A percentile compares a stretch with the other conserved stretches of the same genome.
These are phyloP conservation scores for Tupaia chinensis DNA, from an alignment of 2,113 vertebrate genomes.

Conservation along the genomic window DNA sequence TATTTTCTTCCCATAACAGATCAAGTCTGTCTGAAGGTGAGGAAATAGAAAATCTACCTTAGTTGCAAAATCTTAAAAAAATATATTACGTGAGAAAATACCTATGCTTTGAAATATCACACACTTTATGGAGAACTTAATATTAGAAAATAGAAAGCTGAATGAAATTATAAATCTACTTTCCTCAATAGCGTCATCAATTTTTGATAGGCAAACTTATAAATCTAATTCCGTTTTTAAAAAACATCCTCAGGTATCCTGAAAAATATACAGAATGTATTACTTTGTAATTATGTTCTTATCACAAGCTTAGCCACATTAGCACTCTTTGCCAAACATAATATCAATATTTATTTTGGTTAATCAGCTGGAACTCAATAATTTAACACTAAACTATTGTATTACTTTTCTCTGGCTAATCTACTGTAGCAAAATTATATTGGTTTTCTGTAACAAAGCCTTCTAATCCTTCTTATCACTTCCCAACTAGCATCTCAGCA, in stretches of 20 bases:
- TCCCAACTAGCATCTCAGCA: not conserved
- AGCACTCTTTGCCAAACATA: not conserved
- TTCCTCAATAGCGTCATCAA: not conserved
- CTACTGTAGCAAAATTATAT: not conserved
- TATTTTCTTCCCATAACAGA: not conserved
- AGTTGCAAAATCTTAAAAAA: not conserved
- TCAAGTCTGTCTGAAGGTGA: not conserved
- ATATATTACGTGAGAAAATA: not conserved
- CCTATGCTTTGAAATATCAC: conserved; percentile 34
- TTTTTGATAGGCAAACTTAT: not conserved
- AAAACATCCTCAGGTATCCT: not conserved
- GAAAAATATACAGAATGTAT: not conserved
- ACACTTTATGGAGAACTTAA: conserved; percentile 7
- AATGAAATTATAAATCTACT: conserved; percentile 23
- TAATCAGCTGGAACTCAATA: conserved; percentile 35
- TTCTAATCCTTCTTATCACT: conserved; percentile 27
- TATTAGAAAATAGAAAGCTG: not conserved
- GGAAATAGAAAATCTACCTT: not conserved
- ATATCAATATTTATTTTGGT: not conserved
- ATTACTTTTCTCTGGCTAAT: conserved; percentile 57
- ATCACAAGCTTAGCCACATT: conserved; percentile 8
- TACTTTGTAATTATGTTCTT: not conserved
- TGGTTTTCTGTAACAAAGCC: conserved; percentile 42
- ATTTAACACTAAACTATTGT: conserved; percentile 26
- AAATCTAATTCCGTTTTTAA: not conserved